Evolutionary conservation across 2,113 vertebrate species (phyloP).

Genomic region (Cathartes aura): DNA sequence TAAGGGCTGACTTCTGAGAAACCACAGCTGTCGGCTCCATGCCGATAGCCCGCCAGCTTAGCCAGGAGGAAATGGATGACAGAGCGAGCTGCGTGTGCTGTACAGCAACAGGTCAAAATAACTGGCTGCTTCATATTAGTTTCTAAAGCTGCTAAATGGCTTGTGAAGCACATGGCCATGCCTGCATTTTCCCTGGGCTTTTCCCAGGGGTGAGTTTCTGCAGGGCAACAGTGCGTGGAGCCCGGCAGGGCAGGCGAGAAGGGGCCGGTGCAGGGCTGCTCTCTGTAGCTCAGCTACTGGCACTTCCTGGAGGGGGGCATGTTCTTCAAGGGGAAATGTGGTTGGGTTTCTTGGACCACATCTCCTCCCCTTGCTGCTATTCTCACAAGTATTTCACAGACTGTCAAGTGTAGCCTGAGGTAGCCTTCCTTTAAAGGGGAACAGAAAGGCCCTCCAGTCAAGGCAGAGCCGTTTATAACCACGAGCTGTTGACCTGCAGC

Average conservation of each 20-base stretch:
- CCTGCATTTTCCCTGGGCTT: not conserved
- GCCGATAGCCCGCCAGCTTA: not conserved
- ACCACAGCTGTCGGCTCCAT: not conserved
- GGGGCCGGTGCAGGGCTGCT: not conserved
- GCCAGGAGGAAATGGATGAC: conserved; percentile 45
- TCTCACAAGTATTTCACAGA: not conserved
- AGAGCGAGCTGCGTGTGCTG: not conserved
- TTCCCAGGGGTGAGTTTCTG: not conserved
- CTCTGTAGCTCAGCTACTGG: not conserved
- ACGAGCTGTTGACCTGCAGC: not conserved
- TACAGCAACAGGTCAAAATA: not conserved
- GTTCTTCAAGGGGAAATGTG: conserved; percentile 28
- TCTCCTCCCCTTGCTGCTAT: conserved; percentile 23
- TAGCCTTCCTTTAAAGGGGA: not conserved
- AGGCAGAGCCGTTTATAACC: not conserved
- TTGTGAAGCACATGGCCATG: not conserved
- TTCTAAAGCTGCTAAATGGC: not conserved
- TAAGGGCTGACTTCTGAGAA: conserved; percentile 11
- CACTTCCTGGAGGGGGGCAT: not conserved
- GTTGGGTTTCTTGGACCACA: conserved; percentile 23
- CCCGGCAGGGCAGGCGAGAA: not conserved
- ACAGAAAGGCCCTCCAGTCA: not conserved
- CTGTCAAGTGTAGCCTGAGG: not conserved
- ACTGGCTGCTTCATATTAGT: not conserved
- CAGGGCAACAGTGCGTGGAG: not conserved